phyloP scores from a whole-genome alignment of 2,888 invertebrate genomes.

The Brenthis daphne region DNA sequence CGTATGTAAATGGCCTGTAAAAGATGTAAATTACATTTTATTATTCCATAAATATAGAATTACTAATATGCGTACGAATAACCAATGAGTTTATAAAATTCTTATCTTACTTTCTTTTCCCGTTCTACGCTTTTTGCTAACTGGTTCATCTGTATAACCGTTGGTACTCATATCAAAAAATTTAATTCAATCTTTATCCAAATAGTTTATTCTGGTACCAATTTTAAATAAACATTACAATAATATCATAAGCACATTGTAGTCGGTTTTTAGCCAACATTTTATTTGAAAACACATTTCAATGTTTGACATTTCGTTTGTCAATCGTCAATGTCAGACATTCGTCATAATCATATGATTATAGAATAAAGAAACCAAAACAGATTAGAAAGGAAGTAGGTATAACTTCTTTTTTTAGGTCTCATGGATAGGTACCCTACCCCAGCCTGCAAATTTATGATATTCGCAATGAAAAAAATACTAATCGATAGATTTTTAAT shows the following conservation, averaged over 20 bases:
- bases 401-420: too few relatives aligned
- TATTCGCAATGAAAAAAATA: too few relatives aligned
- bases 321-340: too few relatives aligned
- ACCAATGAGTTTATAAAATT: background rate
- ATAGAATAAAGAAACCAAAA: too few relatives aligned
- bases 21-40: background rate
- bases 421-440: too few relatives aligned
- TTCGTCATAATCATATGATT: too few relatives aligned
- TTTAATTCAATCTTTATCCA: conserved; percentile 11
- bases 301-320: conserved; percentile 3
- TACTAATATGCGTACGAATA: too few relatives aligned
- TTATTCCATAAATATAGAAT: too few relatives aligned
- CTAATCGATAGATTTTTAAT: too few relatives aligned
- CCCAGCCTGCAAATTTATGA: too few relatives aligned
- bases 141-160: conserved; percentile 26
- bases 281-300: conserved; percentile 18
- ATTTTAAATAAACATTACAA: conserved; percentile 16
- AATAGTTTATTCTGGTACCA: conserved; percentile 7
- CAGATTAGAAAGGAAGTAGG: too few relatives aligned
- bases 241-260: conserved; percentile 13
- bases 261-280: conserved; percentile 7
- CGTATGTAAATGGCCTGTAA: conserved; percentile 21
- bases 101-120: conserved; percentile 31
- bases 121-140: conserved; percentile 34
- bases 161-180: conserved; percentile 6